These are phyloP conservation scores for Sphenopsis melanotis DNA, from an alignment of 2,797 vertebrate species.

Conservation along the genomic window DNA sequence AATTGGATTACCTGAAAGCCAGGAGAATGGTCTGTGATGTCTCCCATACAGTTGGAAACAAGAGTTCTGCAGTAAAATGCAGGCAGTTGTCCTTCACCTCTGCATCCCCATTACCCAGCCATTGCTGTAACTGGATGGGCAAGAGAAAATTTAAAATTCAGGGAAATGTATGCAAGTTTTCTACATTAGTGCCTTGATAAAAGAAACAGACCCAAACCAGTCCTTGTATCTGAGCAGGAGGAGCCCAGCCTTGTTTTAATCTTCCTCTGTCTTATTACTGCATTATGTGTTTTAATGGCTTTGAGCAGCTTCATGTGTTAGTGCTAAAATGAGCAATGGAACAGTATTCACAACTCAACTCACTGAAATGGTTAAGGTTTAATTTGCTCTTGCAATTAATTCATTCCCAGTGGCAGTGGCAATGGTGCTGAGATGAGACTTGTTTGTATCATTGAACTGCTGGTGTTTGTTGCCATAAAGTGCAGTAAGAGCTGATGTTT, in stretches of 20 bases:
- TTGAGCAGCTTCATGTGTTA: not conserved
- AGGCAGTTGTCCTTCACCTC: not conserved
- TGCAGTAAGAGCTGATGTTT: not conserved
- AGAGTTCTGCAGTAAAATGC: not conserved
- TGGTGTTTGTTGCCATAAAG: conserved; percentile 3
- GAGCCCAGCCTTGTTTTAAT: not conserved
- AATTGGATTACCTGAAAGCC: not conserved
- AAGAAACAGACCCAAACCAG: not conserved
- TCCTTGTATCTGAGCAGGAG: not conserved
- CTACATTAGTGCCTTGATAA: too few relatives aligned
- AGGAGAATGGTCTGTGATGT: not conserved
- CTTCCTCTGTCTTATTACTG: not conserved
- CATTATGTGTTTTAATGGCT: not conserved
- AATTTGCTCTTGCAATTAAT: conserved; percentile 50
- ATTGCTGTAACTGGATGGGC: not conserved
- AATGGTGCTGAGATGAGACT: not conserved
- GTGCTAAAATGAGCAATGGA: not conserved
- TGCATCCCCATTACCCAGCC: accelerated
- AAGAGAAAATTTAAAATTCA: not conserved
- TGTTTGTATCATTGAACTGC: not conserved
- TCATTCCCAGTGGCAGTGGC: conserved; percentile 23
- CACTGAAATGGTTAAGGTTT: conserved; percentile 47
- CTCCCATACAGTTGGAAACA: not conserved
- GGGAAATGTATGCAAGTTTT: not conserved
- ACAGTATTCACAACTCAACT: not conserved